These are phyloP conservation scores for Psettodes erumei DNA, from an alignment of 2,113 vertebrate species.

Conservation along the genomic window DNA sequence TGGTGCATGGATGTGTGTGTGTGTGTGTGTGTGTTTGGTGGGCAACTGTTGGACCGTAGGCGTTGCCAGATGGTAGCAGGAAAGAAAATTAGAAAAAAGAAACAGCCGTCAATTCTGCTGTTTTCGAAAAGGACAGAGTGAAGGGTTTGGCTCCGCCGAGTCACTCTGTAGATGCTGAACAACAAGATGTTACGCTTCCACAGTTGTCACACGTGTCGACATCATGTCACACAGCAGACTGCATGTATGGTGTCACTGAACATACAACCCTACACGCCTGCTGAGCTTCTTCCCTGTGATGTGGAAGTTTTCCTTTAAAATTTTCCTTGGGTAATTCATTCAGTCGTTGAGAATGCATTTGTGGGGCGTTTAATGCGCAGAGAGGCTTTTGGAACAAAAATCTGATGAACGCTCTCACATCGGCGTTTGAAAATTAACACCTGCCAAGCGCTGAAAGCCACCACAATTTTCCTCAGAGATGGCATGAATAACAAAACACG, in stretches of 20 bases:
- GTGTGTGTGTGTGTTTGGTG: slow-evolving; percentile 25
- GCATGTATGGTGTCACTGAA: slow-evolving; percentile 2
- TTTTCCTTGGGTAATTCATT: slow-evolving; percentile 1
- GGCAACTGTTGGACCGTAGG: slow-evolving; percentile 63
- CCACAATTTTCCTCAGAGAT: slow-evolving; percentile 31
- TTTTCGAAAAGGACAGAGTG: slow-evolving; percentile 40
- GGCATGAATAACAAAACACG: slow-evolving; percentile 24
- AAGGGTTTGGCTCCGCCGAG: slow-evolving; percentile 48
- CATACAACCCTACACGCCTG: not conserved
- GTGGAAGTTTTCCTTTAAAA: not conserved
- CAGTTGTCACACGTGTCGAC: slow-evolving; percentile 18
- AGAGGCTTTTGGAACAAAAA: slow-evolving; percentile 23
- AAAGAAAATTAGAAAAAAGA: slow-evolving; percentile 46
- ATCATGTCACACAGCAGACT: not conserved
- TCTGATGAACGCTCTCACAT: slow-evolving; percentile 18
- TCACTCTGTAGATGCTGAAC: slow-evolving; percentile 44
- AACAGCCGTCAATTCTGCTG: slow-evolving; percentile 44
- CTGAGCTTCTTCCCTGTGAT: not conserved
- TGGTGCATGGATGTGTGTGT: slow-evolving; percentile 38
- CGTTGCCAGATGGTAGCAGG: slow-evolving; percentile 76
- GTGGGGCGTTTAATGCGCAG: slow-evolving; percentile 4
- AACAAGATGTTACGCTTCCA: slow-evolving; percentile 41
- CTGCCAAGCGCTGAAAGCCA: slow-evolving; percentile 42
- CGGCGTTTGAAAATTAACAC: slow-evolving; percentile 28
- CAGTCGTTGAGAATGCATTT: slow-evolving; percentile 17